Percentiles rank a stretch among this genome's conserved stretches.
These are phyloP conservation scores for Tribolium freemani DNA, from an alignment of 2,888 invertebrate species.

Conservation along the genomic window DNA sequence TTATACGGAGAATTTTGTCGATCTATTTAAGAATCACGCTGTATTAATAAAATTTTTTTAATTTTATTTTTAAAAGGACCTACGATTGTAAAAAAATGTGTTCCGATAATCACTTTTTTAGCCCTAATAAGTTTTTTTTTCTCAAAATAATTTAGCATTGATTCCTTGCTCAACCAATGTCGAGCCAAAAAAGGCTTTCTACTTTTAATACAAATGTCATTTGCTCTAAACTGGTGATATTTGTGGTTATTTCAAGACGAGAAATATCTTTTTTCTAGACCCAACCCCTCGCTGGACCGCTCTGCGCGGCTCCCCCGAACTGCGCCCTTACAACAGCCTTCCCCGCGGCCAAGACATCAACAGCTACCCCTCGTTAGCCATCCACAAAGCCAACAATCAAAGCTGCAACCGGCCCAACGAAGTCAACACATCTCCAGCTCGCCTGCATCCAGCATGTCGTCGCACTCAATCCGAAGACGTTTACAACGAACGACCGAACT, in stretches of 20 bases:
- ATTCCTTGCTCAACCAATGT: too few species aligned
- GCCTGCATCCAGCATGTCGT: constrained; percentile 54
- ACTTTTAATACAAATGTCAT: too few species aligned
- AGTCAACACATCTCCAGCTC: constrained; percentile 40
- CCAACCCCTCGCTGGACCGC: constrained; percentile 72
- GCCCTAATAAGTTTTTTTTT: too few species aligned
- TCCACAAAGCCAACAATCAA: constrained; percentile 55
- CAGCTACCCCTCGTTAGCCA: constrained; percentile 64
- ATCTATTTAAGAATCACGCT: too few species aligned
- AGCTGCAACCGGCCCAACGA: constrained; percentile 44
- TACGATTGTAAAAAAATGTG: too few species aligned
- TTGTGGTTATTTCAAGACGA: background rate
- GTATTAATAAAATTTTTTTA: too few species aligned
- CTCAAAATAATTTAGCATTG: too few species aligned
- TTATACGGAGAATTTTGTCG: too few species aligned
- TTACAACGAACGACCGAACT: constrained; percentile 54
- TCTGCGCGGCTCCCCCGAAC: constrained; percentile 70
- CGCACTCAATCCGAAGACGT: constrained; percentile 65
- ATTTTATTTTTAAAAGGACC: too few species aligned
- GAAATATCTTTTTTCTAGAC: constrained; percentile 62
- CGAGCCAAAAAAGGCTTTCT: too few species aligned
- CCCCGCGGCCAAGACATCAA: constrained; percentile 71
- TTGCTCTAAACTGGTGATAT: too few species aligned
- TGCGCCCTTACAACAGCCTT: constrained; percentile 74
- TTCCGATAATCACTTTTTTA: too few species aligned